Evolutionary conservation across 2,797 vertebrate genomes (phyloP).

Genomic region (Sphenodon punctatus): DNA sequence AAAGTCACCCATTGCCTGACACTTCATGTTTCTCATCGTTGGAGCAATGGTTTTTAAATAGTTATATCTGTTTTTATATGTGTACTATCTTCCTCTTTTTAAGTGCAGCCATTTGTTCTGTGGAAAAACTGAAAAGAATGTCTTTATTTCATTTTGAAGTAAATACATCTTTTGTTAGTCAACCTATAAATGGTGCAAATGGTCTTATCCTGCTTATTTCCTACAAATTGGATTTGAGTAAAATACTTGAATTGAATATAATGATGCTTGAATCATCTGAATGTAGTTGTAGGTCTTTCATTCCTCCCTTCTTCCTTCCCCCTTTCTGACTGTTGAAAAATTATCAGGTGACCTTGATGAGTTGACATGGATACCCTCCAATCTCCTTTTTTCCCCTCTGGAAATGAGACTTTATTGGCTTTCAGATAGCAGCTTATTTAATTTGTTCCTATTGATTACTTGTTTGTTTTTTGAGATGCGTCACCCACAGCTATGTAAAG

Average conservation of each 20-base stretch:
- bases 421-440: neutral
- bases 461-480: neutral
- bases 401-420: neutral
- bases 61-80: neutral
- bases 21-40: neutral
- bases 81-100: neutral
- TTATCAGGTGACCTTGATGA: neutral
- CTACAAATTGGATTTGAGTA: neutral
- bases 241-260: neutral
- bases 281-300: neutral
- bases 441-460: constrained; percentile 26
- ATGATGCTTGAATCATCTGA: constrained; percentile 2
- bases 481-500: neutral
- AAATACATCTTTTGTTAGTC: neutral
- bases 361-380: neutral
- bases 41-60: neutral
- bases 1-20: neutral
- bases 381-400: neutral
- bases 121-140: neutral
- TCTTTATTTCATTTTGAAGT: neutral
- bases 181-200: neutral
- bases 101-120: neutral
- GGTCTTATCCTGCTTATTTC: neutral
- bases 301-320: neutral
- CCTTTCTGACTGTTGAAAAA: neutral